Conservation (phyloP, 2,113 vertebrate genomes). For the Corythaeola cristata region DNA sequence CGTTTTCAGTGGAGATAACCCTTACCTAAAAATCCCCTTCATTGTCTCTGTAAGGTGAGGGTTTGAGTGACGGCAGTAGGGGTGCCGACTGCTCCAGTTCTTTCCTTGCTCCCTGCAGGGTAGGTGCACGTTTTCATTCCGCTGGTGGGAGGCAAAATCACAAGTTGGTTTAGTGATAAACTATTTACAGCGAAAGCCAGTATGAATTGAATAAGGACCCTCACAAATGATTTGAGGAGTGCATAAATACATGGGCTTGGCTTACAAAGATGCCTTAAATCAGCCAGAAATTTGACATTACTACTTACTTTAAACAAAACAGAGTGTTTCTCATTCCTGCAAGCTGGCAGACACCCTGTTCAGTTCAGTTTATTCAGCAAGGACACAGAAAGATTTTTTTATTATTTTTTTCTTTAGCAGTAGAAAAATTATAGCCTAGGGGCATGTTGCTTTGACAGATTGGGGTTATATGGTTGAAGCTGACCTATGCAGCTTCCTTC, state of each 20-base stretch:
- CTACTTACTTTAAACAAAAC: not conserved
- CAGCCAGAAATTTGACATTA: not conserved
- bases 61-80: fast-evolving
- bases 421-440: not conserved
- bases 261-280: not conserved
- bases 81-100: not conserved
- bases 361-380: not conserved
- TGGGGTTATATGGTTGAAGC: slow-evolving; percentile 23
- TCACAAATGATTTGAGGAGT: not conserved
- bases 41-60: not conserved
- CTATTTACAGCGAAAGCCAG: not conserved
- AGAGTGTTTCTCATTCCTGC: not conserved
- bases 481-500: not conserved
- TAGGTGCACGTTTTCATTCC: not conserved
- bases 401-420: not conserved
- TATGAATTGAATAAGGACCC: not conserved
- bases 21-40: not conserved
- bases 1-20: not conserved
- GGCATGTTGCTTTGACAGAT: slow-evolving; percentile 37
- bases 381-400: not conserved
- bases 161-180: not conserved
- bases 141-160: not conserved
- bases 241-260: not conserved
- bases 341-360: not conserved
- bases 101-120: not conserved